phyloP scores from a whole-genome alignment of 2,888 invertebrate species.

The Dryobotodes eremita region DNA sequence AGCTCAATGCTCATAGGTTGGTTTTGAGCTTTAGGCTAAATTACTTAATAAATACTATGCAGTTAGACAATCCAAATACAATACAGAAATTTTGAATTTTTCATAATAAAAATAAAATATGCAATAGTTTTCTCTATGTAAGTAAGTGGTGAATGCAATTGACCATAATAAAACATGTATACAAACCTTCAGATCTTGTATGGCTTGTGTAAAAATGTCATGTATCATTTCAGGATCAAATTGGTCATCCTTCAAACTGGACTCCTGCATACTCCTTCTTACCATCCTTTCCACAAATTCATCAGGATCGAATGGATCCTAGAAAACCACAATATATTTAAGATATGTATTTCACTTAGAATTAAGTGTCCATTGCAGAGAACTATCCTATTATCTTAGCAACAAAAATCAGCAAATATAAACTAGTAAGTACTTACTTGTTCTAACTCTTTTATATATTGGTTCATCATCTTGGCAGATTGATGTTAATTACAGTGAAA shows the following conservation, averaged over 20 bases:
- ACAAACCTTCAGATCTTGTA: slow-evolving; percentile 92
- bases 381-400: background rate
- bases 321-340: slow-evolving; percentile 63
- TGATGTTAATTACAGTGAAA: slow-evolving; percentile 1
- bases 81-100: background rate
- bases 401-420: slow-evolving; percentile 5
- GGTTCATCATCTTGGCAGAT: slow-evolving; percentile 94
- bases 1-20: background rate
- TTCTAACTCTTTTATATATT: slow-evolving; percentile 96
- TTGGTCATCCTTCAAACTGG: slow-evolving; percentile 91
- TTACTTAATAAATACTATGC: background rate
- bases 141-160: background rate
- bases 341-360: background rate
- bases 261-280: slow-evolving; percentile 96
- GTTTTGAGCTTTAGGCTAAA: background rate
- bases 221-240: slow-evolving; percentile 97
- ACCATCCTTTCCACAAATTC: slow-evolving; percentile 99
- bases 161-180: background rate
- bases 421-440: slow-evolving; percentile 90
- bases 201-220: slow-evolving; percentile 97
- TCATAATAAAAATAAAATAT: background rate
- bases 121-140: background rate
- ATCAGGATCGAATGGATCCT: slow-evolving; percentile 99
- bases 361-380: background rate
- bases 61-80: background rate